Evolutionary conservation across 2,113 vertebrate genomes (phyloP).

Genomic region (Ovis canadensis): DNA sequence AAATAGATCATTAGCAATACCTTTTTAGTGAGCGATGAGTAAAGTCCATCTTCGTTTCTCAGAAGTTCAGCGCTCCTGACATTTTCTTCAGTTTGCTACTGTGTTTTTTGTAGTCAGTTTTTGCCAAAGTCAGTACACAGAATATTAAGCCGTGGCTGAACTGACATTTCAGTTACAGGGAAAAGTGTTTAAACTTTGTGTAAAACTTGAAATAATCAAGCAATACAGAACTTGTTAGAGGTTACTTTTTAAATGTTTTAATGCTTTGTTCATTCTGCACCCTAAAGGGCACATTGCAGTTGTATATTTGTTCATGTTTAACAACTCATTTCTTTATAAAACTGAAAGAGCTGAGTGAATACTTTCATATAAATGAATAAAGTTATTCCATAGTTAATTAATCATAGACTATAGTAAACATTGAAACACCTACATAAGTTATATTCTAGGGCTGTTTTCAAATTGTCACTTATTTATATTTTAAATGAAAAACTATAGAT

Average conservation of each 20-base stretch:
- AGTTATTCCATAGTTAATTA: constrained; percentile 13
- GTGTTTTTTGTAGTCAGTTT: not conserved
- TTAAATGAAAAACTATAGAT: not conserved
- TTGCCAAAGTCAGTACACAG: not conserved
- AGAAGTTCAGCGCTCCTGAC: not conserved
- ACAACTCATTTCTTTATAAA: constrained; percentile 17
- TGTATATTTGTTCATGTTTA: not conserved
- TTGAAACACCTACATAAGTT: not conserved
- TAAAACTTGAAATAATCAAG: constrained; percentile 26
- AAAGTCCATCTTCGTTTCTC: not conserved
- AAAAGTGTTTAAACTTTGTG: not conserved
- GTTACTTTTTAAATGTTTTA: constrained; percentile 25
- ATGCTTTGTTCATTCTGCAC: not conserved
- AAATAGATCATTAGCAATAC: not conserved
- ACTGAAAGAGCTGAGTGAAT: not conserved
- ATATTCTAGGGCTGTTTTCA: not conserved
- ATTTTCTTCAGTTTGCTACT: not conserved
- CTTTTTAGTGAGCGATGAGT: not conserved
- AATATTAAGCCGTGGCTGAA: not conserved
- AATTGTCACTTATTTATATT: not conserved
- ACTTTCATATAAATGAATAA: not conserved
- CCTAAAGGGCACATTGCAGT: not conserved
- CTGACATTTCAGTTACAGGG: constrained; percentile 6
- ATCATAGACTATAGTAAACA: not conserved
- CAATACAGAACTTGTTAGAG: constrained; percentile 2